Base-by-base conservation (phyloP, 1,140 invertebrate genomes). In the Drosophila sulfurigaster region DNA sequence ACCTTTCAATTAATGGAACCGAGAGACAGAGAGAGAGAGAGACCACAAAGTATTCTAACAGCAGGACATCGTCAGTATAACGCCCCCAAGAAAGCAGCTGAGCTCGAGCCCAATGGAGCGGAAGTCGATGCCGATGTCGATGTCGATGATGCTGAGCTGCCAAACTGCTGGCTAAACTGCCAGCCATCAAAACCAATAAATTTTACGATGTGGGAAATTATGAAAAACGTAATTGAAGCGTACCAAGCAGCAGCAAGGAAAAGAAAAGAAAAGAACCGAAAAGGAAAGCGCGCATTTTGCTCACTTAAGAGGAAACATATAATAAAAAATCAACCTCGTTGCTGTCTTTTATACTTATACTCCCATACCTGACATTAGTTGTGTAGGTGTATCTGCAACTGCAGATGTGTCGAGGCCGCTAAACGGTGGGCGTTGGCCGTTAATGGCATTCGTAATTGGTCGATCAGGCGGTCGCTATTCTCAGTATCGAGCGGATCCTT, bases 171-270 rank as follows among this genome's bases (percentile, higher is more conserved):
- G 72, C 72, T 63, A 76, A 65, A 65, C 68, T 60, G 69, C 62
- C 56, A 64, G 20, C 58, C 74, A 66, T 79, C 77, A 70, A 83
- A 79, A 78, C 80, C 80, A 83, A 87, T 88, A 88, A 89, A 89
- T 88, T 83, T 88, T 79, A 83, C 85, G 60, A 89, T 69, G 70
- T 83, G 74, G 70, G 80, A 88, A 87, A 87, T 87, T 87, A 87
- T 88, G 80, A 88, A 88, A 88, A 88, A 83, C 78, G 73, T 88
- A 88, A 88, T 89, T 88, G 83, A 88, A 81, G 77, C 70, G 74
- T 41, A 52, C 41, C 73, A 25, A 25, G 20, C 20, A 28, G 25
- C 57, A 48, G 11, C 38, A 43, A 56, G 3, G 43, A 72, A 48
- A 65, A 30, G 11, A 28, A 13, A 25, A 28, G 30, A 10, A 30